Evolutionary conservation across 2,797 vertebrate species (phyloP).

Genomic region (Numenius phaeopus): DNA sequence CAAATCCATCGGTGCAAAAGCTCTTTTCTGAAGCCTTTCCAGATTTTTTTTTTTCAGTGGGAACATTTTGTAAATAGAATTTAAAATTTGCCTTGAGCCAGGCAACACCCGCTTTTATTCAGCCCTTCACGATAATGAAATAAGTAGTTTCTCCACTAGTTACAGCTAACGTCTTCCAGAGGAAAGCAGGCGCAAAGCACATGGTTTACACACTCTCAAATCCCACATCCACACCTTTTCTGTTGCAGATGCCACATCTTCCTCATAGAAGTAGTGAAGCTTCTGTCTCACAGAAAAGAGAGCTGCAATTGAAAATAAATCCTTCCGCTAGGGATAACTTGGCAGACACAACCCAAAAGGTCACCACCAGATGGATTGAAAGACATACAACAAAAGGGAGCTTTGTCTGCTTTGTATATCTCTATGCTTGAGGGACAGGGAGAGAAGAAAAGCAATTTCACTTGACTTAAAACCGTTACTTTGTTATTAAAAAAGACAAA

Average conservation of each 20-base stretch:
- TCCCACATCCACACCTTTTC: slow-evolving; percentile 10
- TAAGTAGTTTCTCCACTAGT: slow-evolving; percentile 50
- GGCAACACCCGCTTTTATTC: slow-evolving; percentile 71
- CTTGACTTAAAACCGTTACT: neutral
- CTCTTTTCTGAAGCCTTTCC: slow-evolving; percentile 81
- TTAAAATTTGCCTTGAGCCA: slow-evolving; percentile 75
- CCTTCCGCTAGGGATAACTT: neutral
- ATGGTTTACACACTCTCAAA: slow-evolving; percentile 34
- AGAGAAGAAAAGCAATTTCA: neutral
- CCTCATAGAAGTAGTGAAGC: neutral
- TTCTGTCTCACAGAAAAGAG: neutral
- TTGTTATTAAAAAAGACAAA: neutral
- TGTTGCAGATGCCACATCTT: neutral
- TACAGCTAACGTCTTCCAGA: slow-evolving; percentile 34
- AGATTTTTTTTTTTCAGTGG: slow-evolving; percentile 62
- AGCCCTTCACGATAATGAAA: slow-evolving; percentile 62
- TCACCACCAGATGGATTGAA: neutral
- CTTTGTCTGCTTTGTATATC: no score
- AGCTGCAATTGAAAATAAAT: neutral
- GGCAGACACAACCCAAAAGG: neutral
- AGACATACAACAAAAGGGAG: neutral
- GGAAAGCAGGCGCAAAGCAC: slow-evolving; percentile 15
- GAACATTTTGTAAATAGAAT: slow-evolving; percentile 76
- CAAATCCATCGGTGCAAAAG: slow-evolving; percentile 72
- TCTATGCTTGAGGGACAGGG: neutral